Base-by-base conservation (phyloP, 2,113 vertebrate genomes). In the Aegithalos caudatus region DNA sequence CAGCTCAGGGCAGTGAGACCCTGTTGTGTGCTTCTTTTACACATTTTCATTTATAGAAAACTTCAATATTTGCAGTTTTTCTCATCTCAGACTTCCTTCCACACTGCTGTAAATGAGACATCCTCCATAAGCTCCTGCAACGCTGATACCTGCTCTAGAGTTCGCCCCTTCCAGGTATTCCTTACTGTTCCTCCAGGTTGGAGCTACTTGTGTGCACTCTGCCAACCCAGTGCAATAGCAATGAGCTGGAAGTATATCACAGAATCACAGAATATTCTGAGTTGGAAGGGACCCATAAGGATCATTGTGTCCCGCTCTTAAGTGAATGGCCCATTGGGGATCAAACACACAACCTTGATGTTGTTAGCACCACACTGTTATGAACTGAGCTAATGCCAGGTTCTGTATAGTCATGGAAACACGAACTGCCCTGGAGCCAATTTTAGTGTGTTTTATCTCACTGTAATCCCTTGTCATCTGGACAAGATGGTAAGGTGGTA, bases 271-370 rank as follows among this genome's bases (percentile, higher is more conserved):
- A 37, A 62, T 72, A 53, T 37, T 53, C 57, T 72, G 48, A 38
- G 15, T 11, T 74, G 29, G 24, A 57, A 57, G 29, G 29, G 29
- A 25, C 16, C 29, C 25, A 48, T 35, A 57, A 42, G 20, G 35
- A 29, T 74, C n/a, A n/a, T 12, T 0, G 0, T 48, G 50, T 29
- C 24, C 35, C n/a, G 0, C 42, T 35, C 24, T 25, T 3, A 24
- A 35, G 29, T 29, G 20, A 21, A 48, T 25, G 24, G 60, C 42
- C 31, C 61, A 5, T 2, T 50, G 35, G 29, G 20, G 12, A 40
- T 74, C 35, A 42, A 65, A 16, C 24, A 38, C 6, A 5, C 8
- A 16, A 40, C 51, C 4, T 4, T 40, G 29, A 29, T 65, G 15
- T 20, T 57, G 37, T 65, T 57, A 65, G 24, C 35, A 48, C 42